phyloP scores from a whole-genome alignment of 64 coral and sea anemone species.

The Porites lutea region DNA sequence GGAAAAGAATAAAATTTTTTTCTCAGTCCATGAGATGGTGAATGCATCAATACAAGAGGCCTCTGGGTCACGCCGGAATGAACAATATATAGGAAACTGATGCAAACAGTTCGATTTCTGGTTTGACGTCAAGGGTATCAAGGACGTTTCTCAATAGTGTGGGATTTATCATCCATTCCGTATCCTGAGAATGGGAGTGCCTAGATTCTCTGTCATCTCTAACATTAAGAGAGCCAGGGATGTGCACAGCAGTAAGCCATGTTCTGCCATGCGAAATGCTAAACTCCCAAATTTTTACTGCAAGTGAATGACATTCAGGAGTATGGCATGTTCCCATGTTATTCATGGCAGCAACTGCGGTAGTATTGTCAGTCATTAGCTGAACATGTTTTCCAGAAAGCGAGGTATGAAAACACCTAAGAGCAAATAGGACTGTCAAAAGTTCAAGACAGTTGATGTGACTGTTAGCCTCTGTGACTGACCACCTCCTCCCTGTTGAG shows the following conservation, averaged over 20 bases:
- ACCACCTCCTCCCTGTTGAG: conserved; percentile 41
- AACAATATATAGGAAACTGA: conserved; percentile 39
- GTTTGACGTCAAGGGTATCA: conserved; percentile 31
- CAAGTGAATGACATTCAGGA: conserved; percentile 28
- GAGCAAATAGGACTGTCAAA: conserved; percentile 43
- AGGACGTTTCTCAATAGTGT: conserved; percentile 20
- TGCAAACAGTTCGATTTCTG: conserved; percentile 68
- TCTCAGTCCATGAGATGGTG: conserved; percentile 39
- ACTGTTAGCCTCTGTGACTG: not conserved
- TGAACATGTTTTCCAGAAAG: conserved; percentile 65
- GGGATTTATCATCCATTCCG: conserved; percentile 68
- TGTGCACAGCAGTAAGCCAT: conserved; percentile 79
- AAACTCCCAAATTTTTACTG: conserved; percentile 50
- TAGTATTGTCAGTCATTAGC: conserved; percentile 63
- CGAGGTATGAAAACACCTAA: conserved; percentile 27
- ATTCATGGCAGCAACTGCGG: conserved; percentile 53
- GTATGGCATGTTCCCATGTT: conserved; percentile 58
- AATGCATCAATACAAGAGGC: conserved; percentile 56
- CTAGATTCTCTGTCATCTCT: conserved; percentile 57
- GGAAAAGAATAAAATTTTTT: conserved; percentile 59
- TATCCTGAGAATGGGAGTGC: conserved; percentile 40
- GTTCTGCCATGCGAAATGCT: conserved; percentile 38
- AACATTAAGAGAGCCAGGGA: conserved; percentile 47
- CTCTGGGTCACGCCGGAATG: conserved; percentile 63
- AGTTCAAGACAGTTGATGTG: conserved; percentile 58